Conservation (phyloP, 2,888 invertebrate genomes). For the Branchipolynoe longqiensis region DNA sequence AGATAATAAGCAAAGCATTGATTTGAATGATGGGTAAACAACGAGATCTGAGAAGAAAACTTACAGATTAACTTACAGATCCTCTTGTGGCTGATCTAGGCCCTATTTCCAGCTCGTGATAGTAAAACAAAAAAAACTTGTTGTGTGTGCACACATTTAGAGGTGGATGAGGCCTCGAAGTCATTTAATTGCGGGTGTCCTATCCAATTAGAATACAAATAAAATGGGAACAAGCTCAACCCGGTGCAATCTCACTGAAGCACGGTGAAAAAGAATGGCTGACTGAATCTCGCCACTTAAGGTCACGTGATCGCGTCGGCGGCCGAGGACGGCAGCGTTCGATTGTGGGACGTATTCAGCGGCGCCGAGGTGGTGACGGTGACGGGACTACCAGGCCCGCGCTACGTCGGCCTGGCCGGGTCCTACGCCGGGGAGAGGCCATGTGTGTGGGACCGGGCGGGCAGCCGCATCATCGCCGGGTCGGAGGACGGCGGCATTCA, state of each 20-base stretch:
- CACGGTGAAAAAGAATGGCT: too few species aligned
- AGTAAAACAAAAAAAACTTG: too few species aligned
- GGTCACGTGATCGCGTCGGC: constrained; percentile 62
- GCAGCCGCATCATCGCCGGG: constrained; percentile 54
- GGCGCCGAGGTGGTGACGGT: constrained; percentile 63
- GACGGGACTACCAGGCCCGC: constrained; percentile 63
- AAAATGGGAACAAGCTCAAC: too few species aligned
- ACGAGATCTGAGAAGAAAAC: too few species aligned
- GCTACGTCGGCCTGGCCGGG: constrained; percentile 60
- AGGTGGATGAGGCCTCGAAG: background rate
- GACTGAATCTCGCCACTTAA: background rate
- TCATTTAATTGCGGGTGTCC: background rate
- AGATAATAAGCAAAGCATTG: too few species aligned
- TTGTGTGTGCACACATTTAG: background rate
- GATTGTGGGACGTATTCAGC: constrained; percentile 64
- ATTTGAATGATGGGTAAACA: too few species aligned
- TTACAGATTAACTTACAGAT: too few species aligned
- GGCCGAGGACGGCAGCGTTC: constrained; percentile 60
- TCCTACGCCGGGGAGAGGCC: constrained; percentile 63
- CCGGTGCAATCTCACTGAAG: too few species aligned
- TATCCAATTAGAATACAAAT: too few species aligned
- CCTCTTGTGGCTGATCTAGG: too few species aligned
- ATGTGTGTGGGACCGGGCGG: constrained; percentile 57
- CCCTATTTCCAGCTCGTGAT: too few species aligned
- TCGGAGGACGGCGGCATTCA: constrained; percentile 62